These are phyloP conservation scores for Arctocebus calabarensis DNA, from an alignment of 2,797 vertebrate species.

Conservation along the genomic window DNA sequence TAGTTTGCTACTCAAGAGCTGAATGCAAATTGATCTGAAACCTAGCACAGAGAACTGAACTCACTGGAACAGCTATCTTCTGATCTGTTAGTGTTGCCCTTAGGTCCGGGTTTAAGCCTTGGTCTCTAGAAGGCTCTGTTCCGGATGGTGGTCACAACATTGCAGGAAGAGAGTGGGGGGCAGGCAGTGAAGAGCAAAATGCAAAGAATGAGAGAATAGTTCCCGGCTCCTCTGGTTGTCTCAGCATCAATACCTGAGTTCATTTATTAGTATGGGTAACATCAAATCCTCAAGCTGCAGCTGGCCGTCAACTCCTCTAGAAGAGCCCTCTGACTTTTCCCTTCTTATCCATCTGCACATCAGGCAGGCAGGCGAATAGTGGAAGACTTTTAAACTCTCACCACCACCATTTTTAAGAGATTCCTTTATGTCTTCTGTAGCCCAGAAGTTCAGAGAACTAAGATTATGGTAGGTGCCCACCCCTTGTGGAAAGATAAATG, in stretches of 20 bases:
- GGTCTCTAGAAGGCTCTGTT: not conserved
- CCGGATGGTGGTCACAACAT: not conserved
- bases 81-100: not conserved
- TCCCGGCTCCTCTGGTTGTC: not conserved
- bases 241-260: not conserved
- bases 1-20: not conserved
- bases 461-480: not conserved
- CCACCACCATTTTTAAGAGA: not conserved
- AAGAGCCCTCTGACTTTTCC: not conserved
- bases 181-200: not conserved
- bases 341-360: not conserved
- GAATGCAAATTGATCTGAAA: not conserved
- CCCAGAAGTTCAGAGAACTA: not conserved
- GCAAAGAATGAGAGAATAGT: not conserved
- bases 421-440: not conserved
- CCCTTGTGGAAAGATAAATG: not conserved
- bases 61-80: not conserved
- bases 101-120: not conserved
- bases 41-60: not conserved
- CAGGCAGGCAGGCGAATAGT: not conserved
- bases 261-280: not conserved
- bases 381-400: not conserved
- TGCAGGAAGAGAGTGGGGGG: fast-evolving
- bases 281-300: not conserved
- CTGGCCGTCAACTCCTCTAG: not conserved